Base-by-base conservation (phyloP, 2,113 vertebrate genomes). In the Addax nasomaculatus region DNA sequence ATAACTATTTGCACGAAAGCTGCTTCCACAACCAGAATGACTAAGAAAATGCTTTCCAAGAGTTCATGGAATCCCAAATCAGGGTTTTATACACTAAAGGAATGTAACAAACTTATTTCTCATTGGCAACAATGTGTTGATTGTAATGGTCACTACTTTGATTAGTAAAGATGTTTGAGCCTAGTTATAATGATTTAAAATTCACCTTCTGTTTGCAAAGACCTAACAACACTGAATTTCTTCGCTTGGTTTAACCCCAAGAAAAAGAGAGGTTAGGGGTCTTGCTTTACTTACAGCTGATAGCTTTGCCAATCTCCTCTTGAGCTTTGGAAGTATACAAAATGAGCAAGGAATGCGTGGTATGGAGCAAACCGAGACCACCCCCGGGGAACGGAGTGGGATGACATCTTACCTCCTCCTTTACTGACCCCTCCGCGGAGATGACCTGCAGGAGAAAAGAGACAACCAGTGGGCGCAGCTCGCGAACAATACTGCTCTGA, bases 301-400 rank as follows among this genome's bases (percentile, higher is more conserved):
- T 92, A 99, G 89, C 80, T 99, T 96, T 84, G 99, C 99, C 39
- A 99, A 99, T 45, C 99, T 99, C 97, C 99, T 99, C 98, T 98
- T 99, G 93, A 99, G 99, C 99, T 99, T 55, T 0, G 55, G 47
- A 0, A 64, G 43, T 89, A 67, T 58, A 92, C 92, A 17, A 85
- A 93, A 9, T 10, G 84, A 36, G 80, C 36, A 7, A 14, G 4
- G 2, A 1, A 9, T 5, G 55, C 33, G 25, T 30, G 29, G 4
- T 1, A 81, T 47, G 2, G 23, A 9, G 8, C 36, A 0, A 3
- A 8, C 10, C 4, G 33, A 33, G 17, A 70, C 64, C 53, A 5
- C 49, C 57, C 67, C 67, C 5, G 6, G n/a, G 62, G 39, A n/a
- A 33, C 1, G 7, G 3, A 8, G 21, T 21, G 6, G 14, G 47